Percentiles rank a stretch among this genome's conserved stretches.
These are phyloP conservation scores for Eudasyphora cyanicolor DNA, from an alignment of 2,888 invertebrate species.

Conservation along the genomic window DNA sequence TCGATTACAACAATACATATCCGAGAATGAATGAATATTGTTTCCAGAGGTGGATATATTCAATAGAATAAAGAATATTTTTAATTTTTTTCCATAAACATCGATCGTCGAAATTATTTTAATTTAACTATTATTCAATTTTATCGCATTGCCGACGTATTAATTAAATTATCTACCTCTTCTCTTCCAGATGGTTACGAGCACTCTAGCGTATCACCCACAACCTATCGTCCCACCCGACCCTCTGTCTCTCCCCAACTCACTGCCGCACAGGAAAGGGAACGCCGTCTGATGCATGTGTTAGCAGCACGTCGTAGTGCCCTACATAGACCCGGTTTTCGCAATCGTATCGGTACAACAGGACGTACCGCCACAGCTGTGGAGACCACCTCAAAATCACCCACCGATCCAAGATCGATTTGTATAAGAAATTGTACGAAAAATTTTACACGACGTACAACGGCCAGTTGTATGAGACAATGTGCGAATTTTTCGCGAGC, in stretches of 20 bases:
- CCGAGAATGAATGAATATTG: no score
- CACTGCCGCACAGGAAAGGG: constrained; percentile 80
- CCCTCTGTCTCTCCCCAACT: constrained; percentile 69
- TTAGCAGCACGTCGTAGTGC: constrained; percentile 84
- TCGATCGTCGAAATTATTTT: no score
- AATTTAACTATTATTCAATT: no score
- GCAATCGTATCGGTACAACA: constrained; percentile 77
- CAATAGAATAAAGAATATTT: no score
- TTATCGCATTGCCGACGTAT: not conserved
- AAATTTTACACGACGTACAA: constrained; percentile 79
- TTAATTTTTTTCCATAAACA: no score
- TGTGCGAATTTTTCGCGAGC: constrained; percentile 76
- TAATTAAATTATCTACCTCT: not conserved
- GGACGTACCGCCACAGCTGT: constrained; percentile 73
- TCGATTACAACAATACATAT: no score
- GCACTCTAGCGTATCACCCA: constrained; percentile 69
- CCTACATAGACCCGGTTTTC: constrained; percentile 82
- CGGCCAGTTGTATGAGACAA: constrained; percentile 79
- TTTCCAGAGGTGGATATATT: no score
- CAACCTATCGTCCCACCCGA: constrained; percentile 72
- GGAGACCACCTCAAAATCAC: constrained; percentile 76
- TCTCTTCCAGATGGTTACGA: constrained; percentile 69
- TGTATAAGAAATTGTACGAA: constrained; percentile 79
- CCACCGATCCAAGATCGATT: constrained; percentile 76
- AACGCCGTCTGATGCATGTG: constrained; percentile 83